Base-by-base conservation (phyloP, 2,888 invertebrate genomes). In the Ormyrus thymus region DNA sequence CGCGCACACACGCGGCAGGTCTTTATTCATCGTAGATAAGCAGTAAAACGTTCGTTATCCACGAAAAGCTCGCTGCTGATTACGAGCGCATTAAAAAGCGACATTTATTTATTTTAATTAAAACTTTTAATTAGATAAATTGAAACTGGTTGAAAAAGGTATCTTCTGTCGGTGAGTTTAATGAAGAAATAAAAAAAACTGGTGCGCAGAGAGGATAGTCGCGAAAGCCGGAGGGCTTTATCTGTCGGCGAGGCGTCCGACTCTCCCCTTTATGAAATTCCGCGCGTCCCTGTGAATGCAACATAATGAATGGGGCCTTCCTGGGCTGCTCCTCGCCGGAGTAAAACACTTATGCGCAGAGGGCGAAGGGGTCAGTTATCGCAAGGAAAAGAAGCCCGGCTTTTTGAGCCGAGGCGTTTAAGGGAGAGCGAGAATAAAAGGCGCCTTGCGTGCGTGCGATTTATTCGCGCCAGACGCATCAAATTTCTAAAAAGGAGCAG, bases 401-500 rank as follows among this genome's bases (percentile, higher is more conserved):
- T 15, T 65, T 50, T 45, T 8, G 43, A 45, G 45, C 8, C n/a
- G 11, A 45, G 1, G 46, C 6, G 7, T 45, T 61, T 61, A 61
- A 45, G n/a, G 7, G 46, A 46, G 7, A 64, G 10, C 45, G 48
- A 7, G 68, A 50, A 50, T 10, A 43, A 56, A 43, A 13, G 29
- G 56, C 66, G 58, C 46, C 10, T 64, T 59, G 75, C 74, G 65
- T 68, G 56, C 53, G 56, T 53, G 59, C 68, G 62, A 71, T 79
- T 75, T 68, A 76, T 79, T 64, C 13, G 15, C 51, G 70, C 9
- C 9, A 56, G 43, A n/a, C 64, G 8, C 68, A 45, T 78, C 68
- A 73, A 68, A 73, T 68, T 78, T 68, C 62, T 78, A 78, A 78
- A 72, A 59, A 29, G 15, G 58, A 48, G 51, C 45, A 13, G 43